phyloP scores from a whole-genome alignment of 2,888 invertebrate species.

The Spisula solida region DNA sequence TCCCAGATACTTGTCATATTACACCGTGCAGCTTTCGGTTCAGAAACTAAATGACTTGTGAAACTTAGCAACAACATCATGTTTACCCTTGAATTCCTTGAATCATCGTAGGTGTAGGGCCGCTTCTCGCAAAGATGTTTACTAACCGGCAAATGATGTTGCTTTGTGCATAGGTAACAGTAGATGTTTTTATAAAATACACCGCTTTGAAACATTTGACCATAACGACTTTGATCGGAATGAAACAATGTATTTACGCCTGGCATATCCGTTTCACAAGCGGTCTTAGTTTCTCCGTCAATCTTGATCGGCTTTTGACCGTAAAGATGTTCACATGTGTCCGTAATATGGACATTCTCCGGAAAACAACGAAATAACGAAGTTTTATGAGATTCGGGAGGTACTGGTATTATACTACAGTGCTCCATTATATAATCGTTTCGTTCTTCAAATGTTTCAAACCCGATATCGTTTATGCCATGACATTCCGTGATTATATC shows the following conservation, averaged over 20 bases:
- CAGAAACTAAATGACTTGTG: neutral
- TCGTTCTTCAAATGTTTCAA: conserved; percentile 25
- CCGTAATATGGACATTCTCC: neutral
- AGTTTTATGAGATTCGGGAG: neutral
- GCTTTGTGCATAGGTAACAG: neutral
- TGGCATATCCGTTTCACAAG: neutral
- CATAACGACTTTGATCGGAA: neutral
- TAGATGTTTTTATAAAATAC: neutral
- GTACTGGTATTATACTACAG: neutral
- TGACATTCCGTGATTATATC: neutral
- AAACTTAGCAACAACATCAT: neutral
- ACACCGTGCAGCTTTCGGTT: neutral
- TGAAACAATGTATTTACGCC: neutral
- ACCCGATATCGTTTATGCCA: neutral
- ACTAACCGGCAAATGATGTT: neutral
- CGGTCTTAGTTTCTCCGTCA: neutral
- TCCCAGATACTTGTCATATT: neutral
- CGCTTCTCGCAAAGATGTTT: neutral
- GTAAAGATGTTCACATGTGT: neutral
- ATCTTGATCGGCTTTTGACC: too few relatives aligned
- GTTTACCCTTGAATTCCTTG: too few relatives aligned
- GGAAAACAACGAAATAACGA: neutral
- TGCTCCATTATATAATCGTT: neutral
- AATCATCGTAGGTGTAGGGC: too few relatives aligned
- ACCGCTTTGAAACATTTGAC: too few relatives aligned